Percentiles rank a stretch among this genome's conserved stretches.
These are phyloP conservation scores for Acipenser ruthenus DNA, from an alignment of 2,797 vertebrate genomes.

Conservation along the genomic window DNA sequence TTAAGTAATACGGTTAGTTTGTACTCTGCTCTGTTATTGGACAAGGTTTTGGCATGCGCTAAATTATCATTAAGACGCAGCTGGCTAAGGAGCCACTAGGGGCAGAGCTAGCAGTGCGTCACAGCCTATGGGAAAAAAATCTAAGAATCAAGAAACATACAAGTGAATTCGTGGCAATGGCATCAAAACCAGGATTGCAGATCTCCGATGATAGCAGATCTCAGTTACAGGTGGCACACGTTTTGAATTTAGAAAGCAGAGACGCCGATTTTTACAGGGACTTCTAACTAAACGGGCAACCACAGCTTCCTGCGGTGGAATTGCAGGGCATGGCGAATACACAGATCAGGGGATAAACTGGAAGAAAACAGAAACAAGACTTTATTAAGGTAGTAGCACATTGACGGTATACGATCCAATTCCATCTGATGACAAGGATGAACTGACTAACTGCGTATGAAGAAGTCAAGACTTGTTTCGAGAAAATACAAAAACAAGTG, in stretches of 20 bases:
- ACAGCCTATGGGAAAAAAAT: conserved; percentile 44
- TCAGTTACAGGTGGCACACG: conserved; percentile 46
- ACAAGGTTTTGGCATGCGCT: conserved; percentile 51
- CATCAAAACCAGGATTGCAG: conserved; percentile 36
- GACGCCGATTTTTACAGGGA: conserved; percentile 20
- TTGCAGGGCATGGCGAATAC: conserved; percentile 36
- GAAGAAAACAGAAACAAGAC: conserved; percentile 26
- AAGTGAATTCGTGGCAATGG: conserved; percentile 51
- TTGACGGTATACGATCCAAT: conserved; percentile 38
- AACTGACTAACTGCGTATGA: conserved; percentile 25
- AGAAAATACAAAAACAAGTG: conserved; percentile 30
- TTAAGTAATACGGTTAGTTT: background rate
- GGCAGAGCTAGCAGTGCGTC: conserved; percentile 65
- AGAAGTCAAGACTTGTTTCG: conserved; percentile 37
- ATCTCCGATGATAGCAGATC: conserved; percentile 37
- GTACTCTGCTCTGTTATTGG: conserved; percentile 51
- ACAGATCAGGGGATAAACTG: conserved; percentile 29
- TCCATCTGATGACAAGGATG: conserved; percentile 37
- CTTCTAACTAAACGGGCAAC: conserved; percentile 31
- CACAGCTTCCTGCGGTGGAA: too few relatives aligned
- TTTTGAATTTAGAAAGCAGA: conserved; percentile 30
- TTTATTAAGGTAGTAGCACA: conserved; percentile 23
- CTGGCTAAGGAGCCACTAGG: conserved; percentile 63
- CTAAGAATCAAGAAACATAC: conserved; percentile 47
- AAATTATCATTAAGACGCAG: conserved; percentile 68